Percentiles rank a stretch among this genome's conserved stretches.
These are phyloP conservation scores for Hippocampus kuda DNA, from an alignment of 2,797 vertebrate genomes.

Conservation along the genomic window DNA sequence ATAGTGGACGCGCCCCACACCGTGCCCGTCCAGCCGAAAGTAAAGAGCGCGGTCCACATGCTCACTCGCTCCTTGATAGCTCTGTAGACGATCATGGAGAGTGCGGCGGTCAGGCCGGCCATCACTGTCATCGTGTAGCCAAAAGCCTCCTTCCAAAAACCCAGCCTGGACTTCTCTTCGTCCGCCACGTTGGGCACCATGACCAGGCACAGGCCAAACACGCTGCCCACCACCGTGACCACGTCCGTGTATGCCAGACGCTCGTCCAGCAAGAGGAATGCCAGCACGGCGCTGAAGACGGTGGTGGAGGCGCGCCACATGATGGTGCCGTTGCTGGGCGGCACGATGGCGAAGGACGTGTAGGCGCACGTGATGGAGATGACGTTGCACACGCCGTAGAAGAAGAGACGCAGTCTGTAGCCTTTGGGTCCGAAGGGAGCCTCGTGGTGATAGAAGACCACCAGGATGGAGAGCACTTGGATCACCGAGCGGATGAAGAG, in stretches of 20 bases:
- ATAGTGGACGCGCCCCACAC: constrained; percentile 93
- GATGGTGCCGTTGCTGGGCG: constrained; percentile 92
- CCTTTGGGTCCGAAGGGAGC: constrained; percentile 89
- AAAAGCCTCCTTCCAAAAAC: constrained; percentile 95
- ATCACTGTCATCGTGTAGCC: constrained; percentile 96
- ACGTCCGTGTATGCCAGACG: constrained; percentile 81
- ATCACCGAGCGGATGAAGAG: constrained; percentile 96
- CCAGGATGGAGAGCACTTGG: constrained; percentile 84
- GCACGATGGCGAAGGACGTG: constrained; percentile 93
- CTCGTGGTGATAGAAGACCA: constrained; percentile 87
- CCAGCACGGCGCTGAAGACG: constrained; percentile 88
- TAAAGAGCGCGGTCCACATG: constrained; percentile 98
- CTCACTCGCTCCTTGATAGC: constrained; percentile 93
- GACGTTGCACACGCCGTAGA: constrained; percentile 93
- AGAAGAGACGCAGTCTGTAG: constrained; percentile 86
- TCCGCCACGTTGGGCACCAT: constrained; percentile 92
- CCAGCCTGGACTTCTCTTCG: constrained; percentile 80
- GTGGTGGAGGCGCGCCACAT: constrained; percentile 98
- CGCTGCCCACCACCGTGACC: constrained; percentile 81
- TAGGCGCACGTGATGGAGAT: constrained; percentile 98
- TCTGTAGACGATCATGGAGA: constrained; percentile 96
- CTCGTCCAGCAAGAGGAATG: constrained; percentile 89
- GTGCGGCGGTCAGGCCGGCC: constrained; percentile 91
- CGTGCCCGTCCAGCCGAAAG: constrained; percentile 95
- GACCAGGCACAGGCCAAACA: constrained; percentile 89